Evolutionary conservation across 2,113 vertebrate species (phyloP).

Genomic region (Hypomesus transpacificus): DNA sequence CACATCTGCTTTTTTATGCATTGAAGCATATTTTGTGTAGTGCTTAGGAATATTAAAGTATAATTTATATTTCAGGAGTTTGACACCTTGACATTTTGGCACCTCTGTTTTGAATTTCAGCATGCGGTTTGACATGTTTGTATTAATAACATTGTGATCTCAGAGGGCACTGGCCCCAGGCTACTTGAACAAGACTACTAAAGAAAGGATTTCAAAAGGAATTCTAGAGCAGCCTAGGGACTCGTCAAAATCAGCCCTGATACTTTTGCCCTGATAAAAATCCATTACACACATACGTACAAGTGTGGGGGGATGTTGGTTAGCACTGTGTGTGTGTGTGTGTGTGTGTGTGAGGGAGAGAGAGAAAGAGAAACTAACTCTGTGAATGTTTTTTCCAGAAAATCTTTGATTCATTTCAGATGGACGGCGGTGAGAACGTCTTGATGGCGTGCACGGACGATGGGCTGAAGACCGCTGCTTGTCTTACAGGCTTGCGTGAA

Average conservation of each 20-base stretch:
- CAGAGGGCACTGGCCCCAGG: slow-evolving; percentile 77
- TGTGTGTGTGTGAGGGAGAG: slow-evolving; percentile 1
- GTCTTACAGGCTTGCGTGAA: background rate
- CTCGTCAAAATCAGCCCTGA: slow-evolving; percentile 73
- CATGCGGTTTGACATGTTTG: slow-evolving; percentile 79
- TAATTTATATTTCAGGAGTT: slow-evolving; percentile 75
- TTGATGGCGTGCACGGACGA: slow-evolving; percentile 1
- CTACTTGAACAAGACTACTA: slow-evolving; percentile 76
- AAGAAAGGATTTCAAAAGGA: slow-evolving; percentile 82
- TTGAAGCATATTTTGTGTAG: slow-evolving; percentile 62
- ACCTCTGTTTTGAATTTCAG: slow-evolving; percentile 77
- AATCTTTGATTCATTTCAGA: background rate
- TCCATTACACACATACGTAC: slow-evolving; percentile 72
- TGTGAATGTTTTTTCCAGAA: slow-evolving; percentile 1
- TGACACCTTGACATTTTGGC: slow-evolving; percentile 78
- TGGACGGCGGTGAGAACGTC: background rate
- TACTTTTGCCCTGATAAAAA: slow-evolving; percentile 76
- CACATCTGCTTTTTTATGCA: slow-evolving; percentile 58
- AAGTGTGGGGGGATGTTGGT: slow-evolving; percentile 49
- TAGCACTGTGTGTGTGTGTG: slow-evolving; percentile 31
- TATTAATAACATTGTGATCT: slow-evolving; percentile 81
- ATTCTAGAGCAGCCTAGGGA: slow-evolving; percentile 77
- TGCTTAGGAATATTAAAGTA: slow-evolving; percentile 74
- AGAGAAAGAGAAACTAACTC: background rate
- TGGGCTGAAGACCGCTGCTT: background rate